Base-by-base conservation (phyloP, 2,888 invertebrate genomes). In the Pollenia griseotomentosa region DNA sequence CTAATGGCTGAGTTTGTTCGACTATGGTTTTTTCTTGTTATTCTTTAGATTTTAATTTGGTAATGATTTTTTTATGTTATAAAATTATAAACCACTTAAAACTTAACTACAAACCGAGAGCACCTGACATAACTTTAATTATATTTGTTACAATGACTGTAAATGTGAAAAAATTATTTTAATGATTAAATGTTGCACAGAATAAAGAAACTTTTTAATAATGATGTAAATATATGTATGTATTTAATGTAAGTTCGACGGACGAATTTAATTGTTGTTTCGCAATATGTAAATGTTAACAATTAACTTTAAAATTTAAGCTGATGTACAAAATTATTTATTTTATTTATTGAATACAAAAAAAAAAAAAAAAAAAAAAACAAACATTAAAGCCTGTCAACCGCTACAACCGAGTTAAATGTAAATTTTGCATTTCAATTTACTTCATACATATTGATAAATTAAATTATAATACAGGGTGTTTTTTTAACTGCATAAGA, bases 381-480 rank as follows among this genome's bases (percentile, higher is more conserved):
- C n/a, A n/a, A 23, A 23, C 23, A 23, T 2, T 23, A 23, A 23
- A 11, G 19, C 51, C 14, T 70, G 65, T 51, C 75, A 80, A 80
- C 80, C 80, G 33, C 57, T 65, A 1, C 40, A 63, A 77, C 80
- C 74, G 19, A 80, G 7, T 74, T 70, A 11, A 78, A 79, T 33
- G 33, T 46, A 79, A 73, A 42, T 65, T 71, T 77, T 57, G 33
- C 23, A 61, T 65, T 74, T 68, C 59, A 71, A 53, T 80, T 74
- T n/a, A 33, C 46, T 48, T 16, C 19, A 16, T 59, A 19, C 7
- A 61, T 74, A 57, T 68, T 78, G 66, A 85, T 59, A 84, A 80
- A 85, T 85, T 80, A 70, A 80, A 85, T 80, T 80, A 74, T 74
- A 33, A 33, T 33, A 33, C 6, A 33, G 33, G 33, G 33, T 33